phyloP scores from a whole-genome alignment of 2,888 invertebrate genomes.

The Andrena bicolor region DNA sequence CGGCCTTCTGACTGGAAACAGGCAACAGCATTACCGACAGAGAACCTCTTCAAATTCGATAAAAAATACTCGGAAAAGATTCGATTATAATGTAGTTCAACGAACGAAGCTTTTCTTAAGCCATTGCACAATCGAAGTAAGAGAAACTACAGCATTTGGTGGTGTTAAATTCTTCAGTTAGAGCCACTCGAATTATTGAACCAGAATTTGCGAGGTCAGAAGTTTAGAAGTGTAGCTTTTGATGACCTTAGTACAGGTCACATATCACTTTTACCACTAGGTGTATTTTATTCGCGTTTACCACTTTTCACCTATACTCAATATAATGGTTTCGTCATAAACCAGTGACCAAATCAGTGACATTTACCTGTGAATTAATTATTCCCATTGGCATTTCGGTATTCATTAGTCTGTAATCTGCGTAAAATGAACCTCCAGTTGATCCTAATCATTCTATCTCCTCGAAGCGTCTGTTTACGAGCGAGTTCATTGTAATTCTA shows the following conservation, averaged over 20 bases:
- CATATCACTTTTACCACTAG: neutral
- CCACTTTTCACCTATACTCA: neutral
- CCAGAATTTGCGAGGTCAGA: too few relatives aligned
- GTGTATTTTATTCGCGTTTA: neutral
- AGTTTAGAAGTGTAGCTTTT: too few relatives aligned
- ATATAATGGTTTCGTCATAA: neutral
- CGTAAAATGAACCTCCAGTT: slow-evolving; percentile 9
- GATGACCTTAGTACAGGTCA: too few relatives aligned
- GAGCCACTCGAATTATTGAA: too few relatives aligned
- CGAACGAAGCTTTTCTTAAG: too few relatives aligned
- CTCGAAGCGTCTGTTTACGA: slow-evolving; percentile 10
- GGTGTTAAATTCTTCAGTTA: too few relatives aligned
- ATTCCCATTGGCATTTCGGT: neutral
- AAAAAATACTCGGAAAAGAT: neutral
- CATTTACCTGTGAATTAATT: neutral
- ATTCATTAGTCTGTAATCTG: slow-evolving; percentile 20
- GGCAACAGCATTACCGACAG: slow-evolving; percentile 64
- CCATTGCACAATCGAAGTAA: too few relatives aligned
- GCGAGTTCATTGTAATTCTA: slow-evolving; percentile 49
- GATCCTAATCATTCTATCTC: slow-evolving; percentile 10
- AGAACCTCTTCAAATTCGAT: neutral
- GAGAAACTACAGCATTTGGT: too few relatives aligned
- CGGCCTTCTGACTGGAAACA: slow-evolving; percentile 57
- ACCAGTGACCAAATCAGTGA: neutral
- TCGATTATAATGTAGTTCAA: too few relatives aligned